Evolutionary conservation across 2,888 invertebrate genomes (phyloP).

Genomic region (Vannuccia rotundouncinata): DNA sequence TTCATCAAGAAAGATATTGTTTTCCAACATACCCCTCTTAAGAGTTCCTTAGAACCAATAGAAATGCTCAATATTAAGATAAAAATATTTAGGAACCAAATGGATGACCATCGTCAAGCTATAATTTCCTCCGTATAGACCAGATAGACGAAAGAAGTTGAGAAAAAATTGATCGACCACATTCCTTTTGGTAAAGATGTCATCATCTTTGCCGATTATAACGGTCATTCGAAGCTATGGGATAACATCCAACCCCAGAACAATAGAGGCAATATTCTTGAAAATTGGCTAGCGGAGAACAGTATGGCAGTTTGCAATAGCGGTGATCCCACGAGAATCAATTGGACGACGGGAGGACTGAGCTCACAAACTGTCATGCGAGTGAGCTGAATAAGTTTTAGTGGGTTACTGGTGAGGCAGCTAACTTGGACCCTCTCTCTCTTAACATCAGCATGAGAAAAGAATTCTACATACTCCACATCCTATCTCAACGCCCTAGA

Average conservation of each 20-base stretch:
- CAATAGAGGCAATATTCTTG: not conserved
- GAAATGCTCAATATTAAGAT: not conserved
- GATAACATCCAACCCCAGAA: not conserved
- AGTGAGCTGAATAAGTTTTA: not conserved
- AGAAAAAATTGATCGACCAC: not conserved
- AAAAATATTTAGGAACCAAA: not conserved
- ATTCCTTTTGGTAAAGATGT: not conserved
- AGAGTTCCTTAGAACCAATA: not conserved
- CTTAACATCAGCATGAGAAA: not conserved
- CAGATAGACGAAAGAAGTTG: not conserved
- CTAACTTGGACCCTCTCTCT: not conserved
- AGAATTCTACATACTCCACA: not conserved
- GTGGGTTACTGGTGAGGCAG: not conserved
- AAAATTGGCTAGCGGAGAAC: not conserved
- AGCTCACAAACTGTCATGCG: not conserved
- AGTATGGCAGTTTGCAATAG: not conserved
- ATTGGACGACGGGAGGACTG: not conserved
- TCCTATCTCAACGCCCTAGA: not conserved
- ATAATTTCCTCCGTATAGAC: not conserved
- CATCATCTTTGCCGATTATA: not conserved
- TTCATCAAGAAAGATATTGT: not conserved
- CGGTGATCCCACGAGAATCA: slow-evolving; percentile 7
- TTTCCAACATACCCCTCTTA: not conserved
- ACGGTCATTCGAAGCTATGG: not conserved
- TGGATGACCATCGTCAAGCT: not conserved